Conservation (phyloP, 2,888 invertebrate genomes). For the Euzetes globulus region DNA sequence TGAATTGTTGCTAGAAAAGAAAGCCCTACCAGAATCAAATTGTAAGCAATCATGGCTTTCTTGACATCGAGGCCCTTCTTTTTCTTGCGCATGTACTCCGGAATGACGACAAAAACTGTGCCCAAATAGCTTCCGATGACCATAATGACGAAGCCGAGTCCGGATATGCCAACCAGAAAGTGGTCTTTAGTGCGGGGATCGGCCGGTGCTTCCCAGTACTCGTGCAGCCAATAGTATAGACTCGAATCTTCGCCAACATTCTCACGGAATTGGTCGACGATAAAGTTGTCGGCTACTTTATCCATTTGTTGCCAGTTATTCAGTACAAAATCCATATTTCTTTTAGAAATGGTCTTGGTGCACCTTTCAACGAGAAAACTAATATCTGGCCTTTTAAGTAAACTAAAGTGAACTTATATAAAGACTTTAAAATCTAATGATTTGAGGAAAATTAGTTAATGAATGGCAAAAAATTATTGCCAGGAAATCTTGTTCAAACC, state of each 20-base stretch:
- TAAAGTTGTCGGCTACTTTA: too few species aligned
- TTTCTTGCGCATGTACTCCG: slow-evolving; percentile 13
- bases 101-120: background rate
- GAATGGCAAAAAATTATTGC: too few species aligned
- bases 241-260: background rate
- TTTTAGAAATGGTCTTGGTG: too few species aligned
- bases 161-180: slow-evolving; percentile 9
- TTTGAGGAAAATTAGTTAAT: too few species aligned
- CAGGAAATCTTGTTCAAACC: too few species aligned
- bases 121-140: background rate
- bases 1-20: background rate
- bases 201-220: slow-evolving; percentile 21
- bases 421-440: too few species aligned
- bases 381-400: too few species aligned
- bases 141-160: background rate
- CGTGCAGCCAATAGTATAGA: slow-evolving; percentile 4
- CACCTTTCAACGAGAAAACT: too few species aligned
- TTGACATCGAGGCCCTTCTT: slow-evolving; percentile 18
- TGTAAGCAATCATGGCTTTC: slow-evolving; percentile 2
- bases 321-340: too few species aligned
- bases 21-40: slow-evolving; percentile 10
- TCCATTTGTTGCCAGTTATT: too few species aligned
- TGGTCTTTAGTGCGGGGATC: background rate
- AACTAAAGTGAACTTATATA: too few species aligned
- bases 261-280: too few species aligned